phyloP scores from a whole-genome alignment of 2,797 vertebrate species.

The Spinus olivaceus region DNA sequence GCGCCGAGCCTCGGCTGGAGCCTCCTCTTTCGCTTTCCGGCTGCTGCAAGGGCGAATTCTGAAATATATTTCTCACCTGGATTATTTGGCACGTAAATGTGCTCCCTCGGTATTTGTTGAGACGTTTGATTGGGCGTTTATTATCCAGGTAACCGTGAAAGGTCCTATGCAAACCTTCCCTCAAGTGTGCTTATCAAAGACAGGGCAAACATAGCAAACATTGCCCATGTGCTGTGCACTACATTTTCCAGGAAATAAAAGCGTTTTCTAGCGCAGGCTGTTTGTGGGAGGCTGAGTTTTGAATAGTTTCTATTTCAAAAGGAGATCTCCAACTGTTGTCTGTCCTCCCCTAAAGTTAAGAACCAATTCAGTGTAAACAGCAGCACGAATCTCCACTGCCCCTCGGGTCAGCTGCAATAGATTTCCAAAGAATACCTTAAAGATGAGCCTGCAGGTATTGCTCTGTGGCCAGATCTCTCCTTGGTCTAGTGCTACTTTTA shows the following conservation, averaged over 20 bases:
- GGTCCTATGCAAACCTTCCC: accelerated
- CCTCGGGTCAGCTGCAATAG: constrained; percentile 13
- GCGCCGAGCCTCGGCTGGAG: accelerated
- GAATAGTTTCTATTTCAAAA: background rate
- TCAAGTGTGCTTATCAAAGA: background rate
- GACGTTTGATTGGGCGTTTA: background rate
- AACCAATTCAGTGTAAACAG: background rate
- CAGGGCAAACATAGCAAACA: accelerated
- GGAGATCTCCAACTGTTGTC: background rate
- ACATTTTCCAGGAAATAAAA: background rate
- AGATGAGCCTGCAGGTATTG: background rate
- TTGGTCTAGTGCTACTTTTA: constrained; percentile 11
- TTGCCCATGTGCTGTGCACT: accelerated
- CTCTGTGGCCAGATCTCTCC: background rate
- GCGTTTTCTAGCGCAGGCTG: background rate
- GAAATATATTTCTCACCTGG: background rate
- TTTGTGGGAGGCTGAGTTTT: background rate
- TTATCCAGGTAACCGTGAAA: background rate
- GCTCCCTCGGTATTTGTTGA: background rate
- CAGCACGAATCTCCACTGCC: background rate
- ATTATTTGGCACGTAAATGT: background rate
- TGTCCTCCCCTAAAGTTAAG: background rate
- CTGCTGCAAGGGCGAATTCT: background rate
- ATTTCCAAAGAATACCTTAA: constrained; percentile 44
- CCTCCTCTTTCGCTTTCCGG: accelerated